Base-by-base conservation (phyloP, 2,113 vertebrate genomes). In the Semnopithecus entellus region DNA sequence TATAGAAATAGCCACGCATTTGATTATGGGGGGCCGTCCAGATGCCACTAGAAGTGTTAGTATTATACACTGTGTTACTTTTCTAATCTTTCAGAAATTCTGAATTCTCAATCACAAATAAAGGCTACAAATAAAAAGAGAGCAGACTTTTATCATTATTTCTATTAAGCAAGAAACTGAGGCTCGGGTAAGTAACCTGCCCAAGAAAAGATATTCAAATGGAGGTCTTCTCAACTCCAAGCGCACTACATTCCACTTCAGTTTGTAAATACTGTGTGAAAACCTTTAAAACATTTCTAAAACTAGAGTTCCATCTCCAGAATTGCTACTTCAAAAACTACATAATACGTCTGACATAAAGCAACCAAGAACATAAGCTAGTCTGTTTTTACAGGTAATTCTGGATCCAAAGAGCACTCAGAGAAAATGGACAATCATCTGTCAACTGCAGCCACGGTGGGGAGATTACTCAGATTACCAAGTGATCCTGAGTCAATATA, bases 191-290 rank as follows among this genome's bases (percentile, higher is more conserved):
- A 66, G 14, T 78, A 48, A 48, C 27, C 17, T 57, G 17, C 61
- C 38, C 43, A 72, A 61, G 52, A 73, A 48, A 43, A 93, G 6
- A 89, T 20, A 72, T 18, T 38, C 35, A 27, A 48, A 30, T 1
- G 1, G 2, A 73, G 70, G 30, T 3, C 27, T 73, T 30, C 20
- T 22, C 5, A 9, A 45, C 30, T 7, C 12, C 38, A 72, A 52
- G 25, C 18, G 11, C 25, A 38, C 11, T 22, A 52, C 0, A 0
- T 7, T 6, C n/a, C 7, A 4, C 22, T 30, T 35, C 25, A 35
- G 22, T 38, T 12, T 68, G 35, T 10, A 35, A 80, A 61, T 43
- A 73, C 45, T 1, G 3, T 0, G 3, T 64, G 45, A n/a, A 84
- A n/a, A 23, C 22, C 22, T 59, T 45, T n/a, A 35, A 38, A n/a